These are phyloP conservation scores for Porites evermanni DNA, from an alignment of 92 coral and sea anemone genomes.

Conservation along the genomic window DNA sequence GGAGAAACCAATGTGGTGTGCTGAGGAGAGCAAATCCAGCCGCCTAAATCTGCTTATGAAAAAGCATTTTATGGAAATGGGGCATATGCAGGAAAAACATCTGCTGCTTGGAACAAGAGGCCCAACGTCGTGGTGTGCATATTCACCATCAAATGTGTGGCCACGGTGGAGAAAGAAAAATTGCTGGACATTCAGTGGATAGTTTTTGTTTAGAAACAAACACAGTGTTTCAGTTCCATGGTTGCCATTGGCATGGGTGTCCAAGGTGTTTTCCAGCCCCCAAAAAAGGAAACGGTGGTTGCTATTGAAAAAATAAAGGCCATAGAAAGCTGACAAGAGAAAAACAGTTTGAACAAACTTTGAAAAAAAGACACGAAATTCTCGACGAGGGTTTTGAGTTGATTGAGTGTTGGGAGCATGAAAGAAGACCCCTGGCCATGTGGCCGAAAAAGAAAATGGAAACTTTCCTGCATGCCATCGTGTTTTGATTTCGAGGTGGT, in stretches of 20 bases:
- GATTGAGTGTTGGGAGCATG: slow-evolving; percentile 7
- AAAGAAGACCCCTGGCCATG: not conserved
- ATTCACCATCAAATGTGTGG: slow-evolving; percentile 35
- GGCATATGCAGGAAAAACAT: not conserved
- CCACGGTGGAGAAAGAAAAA: slow-evolving; percentile 17
- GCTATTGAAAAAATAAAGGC: not conserved
- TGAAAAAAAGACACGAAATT: no score
- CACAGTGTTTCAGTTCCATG: slow-evolving; percentile 31
- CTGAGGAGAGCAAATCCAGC: slow-evolving; percentile 5
- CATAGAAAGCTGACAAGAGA: not conserved
- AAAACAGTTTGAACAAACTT: not conserved
- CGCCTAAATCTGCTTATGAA: not conserved
- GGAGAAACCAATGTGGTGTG: slow-evolving; percentile 5
- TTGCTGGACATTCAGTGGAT: not conserved
- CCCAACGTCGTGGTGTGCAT: not conserved
- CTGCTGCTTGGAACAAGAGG: not conserved
- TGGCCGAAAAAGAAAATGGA: slow-evolving; percentile 1
- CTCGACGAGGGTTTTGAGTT: not conserved
- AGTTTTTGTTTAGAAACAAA: not conserved
- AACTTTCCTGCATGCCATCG: slow-evolving; percentile 12
- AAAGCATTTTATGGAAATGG: not conserved
- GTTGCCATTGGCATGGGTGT: slow-evolving; percentile 47
- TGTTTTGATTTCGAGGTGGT: slow-evolving; percentile 26
- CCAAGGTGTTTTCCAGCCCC: not conserved
- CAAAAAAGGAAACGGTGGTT: no score